phyloP scores from a whole-genome alignment of 2,113 vertebrate genomes.

The Octodon degus region DNA sequence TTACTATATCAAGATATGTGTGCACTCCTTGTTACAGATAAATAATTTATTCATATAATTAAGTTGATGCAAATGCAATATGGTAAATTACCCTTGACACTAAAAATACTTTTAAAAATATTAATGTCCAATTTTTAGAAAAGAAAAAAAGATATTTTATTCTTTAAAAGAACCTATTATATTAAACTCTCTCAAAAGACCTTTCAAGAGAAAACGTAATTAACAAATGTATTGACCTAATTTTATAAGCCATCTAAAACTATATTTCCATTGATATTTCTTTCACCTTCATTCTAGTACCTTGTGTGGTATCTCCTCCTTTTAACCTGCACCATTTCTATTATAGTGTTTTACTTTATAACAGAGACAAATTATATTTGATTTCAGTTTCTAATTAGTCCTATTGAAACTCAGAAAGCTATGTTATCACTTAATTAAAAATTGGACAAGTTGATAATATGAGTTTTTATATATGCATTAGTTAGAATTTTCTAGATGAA shows the following conservation, averaged over 20 bases:
- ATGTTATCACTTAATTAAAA: constrained; percentile 6
- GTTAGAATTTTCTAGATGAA: too few species aligned
- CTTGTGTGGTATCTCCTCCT: not conserved
- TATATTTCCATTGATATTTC: not conserved
- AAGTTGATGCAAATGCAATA: constrained; percentile 3
- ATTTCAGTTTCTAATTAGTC: not conserved
- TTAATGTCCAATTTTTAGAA: constrained; percentile 53
- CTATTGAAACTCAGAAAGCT: constrained; percentile 1
- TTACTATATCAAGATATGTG: not conserved
- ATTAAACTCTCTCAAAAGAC: constrained; percentile 64
- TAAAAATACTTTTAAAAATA: constrained; percentile 17
- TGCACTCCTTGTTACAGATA: constrained; percentile 36
- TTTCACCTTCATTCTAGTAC: not conserved
- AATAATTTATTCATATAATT: constrained; percentile 48
- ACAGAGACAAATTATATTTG: constrained; percentile 17
- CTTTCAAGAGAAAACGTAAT: constrained; percentile 67
- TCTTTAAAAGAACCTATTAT: constrained; percentile 58
- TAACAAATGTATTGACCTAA: constrained; percentile 61
- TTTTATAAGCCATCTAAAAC: constrained; percentile 48
- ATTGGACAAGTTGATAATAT: not conserved
- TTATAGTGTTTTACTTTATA: not conserved
- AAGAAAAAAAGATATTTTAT: constrained; percentile 35
- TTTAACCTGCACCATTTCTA: not conserved
- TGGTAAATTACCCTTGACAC: constrained; percentile 37
- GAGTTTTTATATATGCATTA: not conserved